Evolutionary conservation across 2,888 invertebrate species (phyloP).

Genomic region (Stenotaenia linearis): DNA sequence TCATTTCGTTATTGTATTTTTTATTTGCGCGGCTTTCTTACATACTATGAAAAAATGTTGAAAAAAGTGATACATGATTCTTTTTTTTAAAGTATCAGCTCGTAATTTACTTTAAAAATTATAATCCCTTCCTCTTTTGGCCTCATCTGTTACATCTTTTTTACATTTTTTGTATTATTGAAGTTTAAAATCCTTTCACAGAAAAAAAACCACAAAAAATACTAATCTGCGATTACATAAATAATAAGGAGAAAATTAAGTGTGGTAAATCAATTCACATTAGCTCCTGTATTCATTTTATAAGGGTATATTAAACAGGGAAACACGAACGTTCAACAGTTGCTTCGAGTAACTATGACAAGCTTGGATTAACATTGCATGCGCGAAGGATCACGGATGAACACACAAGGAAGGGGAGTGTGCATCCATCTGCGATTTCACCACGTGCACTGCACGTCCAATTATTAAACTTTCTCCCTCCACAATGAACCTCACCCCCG

Average conservation of each 20-base stretch:
- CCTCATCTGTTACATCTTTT: background rate
- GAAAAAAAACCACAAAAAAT: background rate
- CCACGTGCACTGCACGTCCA: conserved; percentile 8
- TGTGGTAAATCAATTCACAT: background rate
- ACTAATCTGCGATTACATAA: background rate
- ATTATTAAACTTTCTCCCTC: background rate
- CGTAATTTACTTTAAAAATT: background rate
- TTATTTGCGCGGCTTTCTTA: background rate
- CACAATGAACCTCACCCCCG: background rate
- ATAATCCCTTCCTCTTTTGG: background rate
- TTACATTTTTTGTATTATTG: background rate
- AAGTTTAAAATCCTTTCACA: background rate
- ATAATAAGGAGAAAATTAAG: background rate
- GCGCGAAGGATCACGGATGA: conserved; percentile 11
- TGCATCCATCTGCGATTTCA: conserved; percentile 7
- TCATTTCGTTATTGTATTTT: background rate
- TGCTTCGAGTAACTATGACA: conserved; percentile 13
- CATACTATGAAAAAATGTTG: too few relatives aligned
- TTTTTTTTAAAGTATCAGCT: background rate
- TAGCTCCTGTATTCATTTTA: background rate
- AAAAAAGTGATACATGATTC: background rate
- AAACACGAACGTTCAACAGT: background rate
- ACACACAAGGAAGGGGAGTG: background rate
- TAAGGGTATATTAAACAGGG: background rate
- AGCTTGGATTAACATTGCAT: conserved; percentile 6